Conservation (phyloP, 2,113 vertebrate species). For the Psilopsiagon aymara region DNA sequence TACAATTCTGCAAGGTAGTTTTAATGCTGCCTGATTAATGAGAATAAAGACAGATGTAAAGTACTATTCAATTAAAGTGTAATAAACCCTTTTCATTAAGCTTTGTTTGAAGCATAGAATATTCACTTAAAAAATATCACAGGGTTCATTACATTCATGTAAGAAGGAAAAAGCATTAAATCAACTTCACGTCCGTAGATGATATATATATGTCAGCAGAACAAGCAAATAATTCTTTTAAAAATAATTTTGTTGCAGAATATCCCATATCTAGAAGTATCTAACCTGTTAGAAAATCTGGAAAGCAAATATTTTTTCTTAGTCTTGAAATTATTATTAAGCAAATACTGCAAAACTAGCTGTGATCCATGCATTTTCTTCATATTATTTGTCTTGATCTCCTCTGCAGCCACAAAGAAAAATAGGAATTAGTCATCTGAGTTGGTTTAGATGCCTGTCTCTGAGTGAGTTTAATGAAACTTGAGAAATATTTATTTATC, state of each 20-base stretch:
- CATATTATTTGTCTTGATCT: background rate
- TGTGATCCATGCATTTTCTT: background rate
- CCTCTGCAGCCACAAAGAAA: background rate
- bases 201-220: background rate
- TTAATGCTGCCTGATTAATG: background rate
- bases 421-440: background rate
- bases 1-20: background rate
- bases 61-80: background rate
- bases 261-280: background rate
- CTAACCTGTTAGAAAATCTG: background rate
- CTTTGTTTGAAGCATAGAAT: background rate
- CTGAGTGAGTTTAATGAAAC: background rate
- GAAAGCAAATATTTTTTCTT: background rate
- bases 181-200: background rate
- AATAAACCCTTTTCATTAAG: background rate
- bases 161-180: background rate
- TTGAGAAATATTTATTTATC: background rate
- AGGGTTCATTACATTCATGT: background rate
- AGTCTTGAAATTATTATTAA: background rate
- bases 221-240: background rate
- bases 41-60: background rate
- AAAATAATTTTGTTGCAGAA: background rate
- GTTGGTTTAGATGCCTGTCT: background rate
- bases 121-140: background rate
- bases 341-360: background rate